A percentile compares a stretch with the other conserved stretches of the same genome.
Conservation (phyloP, 37 sponge, comb jelly and placozoan genomes). For the Agelas oroides region DNA sequence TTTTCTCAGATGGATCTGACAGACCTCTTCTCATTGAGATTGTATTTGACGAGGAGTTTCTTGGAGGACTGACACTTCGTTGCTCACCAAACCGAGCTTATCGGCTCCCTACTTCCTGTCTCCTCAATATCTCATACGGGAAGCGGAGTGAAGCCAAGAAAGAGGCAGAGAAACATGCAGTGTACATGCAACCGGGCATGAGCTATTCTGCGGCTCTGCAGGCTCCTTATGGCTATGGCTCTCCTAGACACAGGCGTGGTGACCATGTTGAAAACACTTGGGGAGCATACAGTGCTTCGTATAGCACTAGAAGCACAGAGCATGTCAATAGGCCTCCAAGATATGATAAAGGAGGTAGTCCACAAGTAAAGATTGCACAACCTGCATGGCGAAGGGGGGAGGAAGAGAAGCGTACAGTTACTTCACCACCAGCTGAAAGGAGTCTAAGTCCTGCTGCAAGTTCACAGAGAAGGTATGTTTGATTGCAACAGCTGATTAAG, state of each 20-base stretch:
- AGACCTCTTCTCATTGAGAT: constrained; percentile 67
- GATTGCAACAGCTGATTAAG: too few species aligned
- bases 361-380: too few species aligned
- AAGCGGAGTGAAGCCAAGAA: constrained; percentile 39
- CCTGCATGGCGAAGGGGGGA: too few species aligned
- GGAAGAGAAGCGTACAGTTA: too few species aligned
- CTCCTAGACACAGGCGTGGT: neutral
- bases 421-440: too few species aligned
- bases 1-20: constrained; percentile 13
- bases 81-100: constrained; percentile 79
- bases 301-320: neutral
- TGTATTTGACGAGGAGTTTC: constrained; percentile 92
- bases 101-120: constrained; percentile 69
- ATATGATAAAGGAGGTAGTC: too few species aligned
- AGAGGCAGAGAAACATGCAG: neutral
- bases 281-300: neutral
- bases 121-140: constrained; percentile 87
- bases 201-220: neutral
- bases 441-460: too few species aligned
- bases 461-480: too few species aligned
- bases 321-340: too few species aligned
- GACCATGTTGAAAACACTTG: neutral
- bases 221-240: neutral
- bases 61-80: constrained; percentile 75
- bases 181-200: neutral